phyloP scores from a whole-genome alignment of 1,140 invertebrate species.

The Euwallacea fornicatus region DNA sequence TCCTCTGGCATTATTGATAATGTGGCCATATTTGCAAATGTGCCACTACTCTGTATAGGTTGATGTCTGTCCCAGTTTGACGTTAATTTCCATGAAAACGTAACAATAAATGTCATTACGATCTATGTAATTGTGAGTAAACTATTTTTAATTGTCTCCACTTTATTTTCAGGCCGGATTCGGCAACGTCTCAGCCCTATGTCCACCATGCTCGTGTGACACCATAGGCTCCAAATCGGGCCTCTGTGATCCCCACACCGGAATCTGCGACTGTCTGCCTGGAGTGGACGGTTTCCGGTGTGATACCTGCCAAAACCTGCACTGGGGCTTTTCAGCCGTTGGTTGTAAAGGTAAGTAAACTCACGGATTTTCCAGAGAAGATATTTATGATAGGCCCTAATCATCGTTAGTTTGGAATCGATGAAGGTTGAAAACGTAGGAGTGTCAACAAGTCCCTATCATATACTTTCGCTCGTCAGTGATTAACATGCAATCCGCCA shows the following conservation, averaged over 20 bases:
- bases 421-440: background rate
- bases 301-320: conserved; percentile 71
- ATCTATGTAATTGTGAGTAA: conserved; percentile 17
- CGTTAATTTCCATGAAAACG: too few relatives aligned
- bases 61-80: background rate
- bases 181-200: conserved; percentile 70
- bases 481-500: conserved; percentile 1
- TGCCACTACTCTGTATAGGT: background rate
- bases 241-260: conserved; percentile 73
- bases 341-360: conserved; percentile 74
- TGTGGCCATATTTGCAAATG: too few relatives aligned
- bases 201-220: conserved; percentile 78
- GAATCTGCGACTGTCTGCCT: conserved; percentile 73
- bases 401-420: background rate
- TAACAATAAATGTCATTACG: too few relatives aligned
- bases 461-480: background rate
- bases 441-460: background rate
- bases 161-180: conserved; percentile 55
- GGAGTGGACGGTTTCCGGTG: conserved; percentile 82
- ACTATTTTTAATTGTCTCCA: background rate
- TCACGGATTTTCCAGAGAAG: background rate
- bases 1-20: too few relatives aligned
- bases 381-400: background rate
- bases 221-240: conserved; percentile 66
- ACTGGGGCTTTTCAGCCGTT: conserved; percentile 72